Conservation (phyloP, 2,113 vertebrate species). For the Rhinopomastus cyanomelas region DNA sequence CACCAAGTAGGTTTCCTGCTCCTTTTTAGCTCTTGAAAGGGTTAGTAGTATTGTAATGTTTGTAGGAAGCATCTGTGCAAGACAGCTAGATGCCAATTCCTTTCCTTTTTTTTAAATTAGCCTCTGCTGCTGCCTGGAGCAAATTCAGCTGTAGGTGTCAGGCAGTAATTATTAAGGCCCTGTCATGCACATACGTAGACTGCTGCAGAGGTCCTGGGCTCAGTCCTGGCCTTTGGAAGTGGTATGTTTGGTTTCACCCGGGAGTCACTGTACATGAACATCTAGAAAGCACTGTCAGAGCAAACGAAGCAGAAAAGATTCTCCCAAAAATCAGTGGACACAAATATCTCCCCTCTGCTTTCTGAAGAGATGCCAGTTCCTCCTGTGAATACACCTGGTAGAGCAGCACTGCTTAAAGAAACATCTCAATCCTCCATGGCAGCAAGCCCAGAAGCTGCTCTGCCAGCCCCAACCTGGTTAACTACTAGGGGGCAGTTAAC, state of each 20-base stretch:
- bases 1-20: not conserved
- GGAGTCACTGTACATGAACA: not conserved
- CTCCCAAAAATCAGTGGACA: constrained; percentile 41
- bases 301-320: constrained; percentile 55
- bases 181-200: not conserved
- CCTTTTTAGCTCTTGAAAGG: not conserved
- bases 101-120: not conserved
- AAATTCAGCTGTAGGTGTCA: not conserved
- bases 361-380: constrained; percentile 57
- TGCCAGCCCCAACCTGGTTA: constrained; percentile 16
- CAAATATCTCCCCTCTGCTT: constrained; percentile 38
- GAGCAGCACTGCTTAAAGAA: constrained; percentile 21
- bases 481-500: not conserved
- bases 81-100: not conserved
- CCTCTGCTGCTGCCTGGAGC: not conserved
- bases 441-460: constrained; percentile 52
- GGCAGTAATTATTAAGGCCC: not conserved
- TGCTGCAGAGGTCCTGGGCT: not conserved
- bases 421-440: constrained; percentile 61
- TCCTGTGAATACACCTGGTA: constrained; percentile 63
- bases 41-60: not conserved
- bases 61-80: not conserved
- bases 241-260: not conserved
- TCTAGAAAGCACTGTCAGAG: not conserved
- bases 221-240: not conserved